Base-by-base conservation (phyloP, 2,113 vertebrate genomes). In the Amphiprion percula region DNA sequence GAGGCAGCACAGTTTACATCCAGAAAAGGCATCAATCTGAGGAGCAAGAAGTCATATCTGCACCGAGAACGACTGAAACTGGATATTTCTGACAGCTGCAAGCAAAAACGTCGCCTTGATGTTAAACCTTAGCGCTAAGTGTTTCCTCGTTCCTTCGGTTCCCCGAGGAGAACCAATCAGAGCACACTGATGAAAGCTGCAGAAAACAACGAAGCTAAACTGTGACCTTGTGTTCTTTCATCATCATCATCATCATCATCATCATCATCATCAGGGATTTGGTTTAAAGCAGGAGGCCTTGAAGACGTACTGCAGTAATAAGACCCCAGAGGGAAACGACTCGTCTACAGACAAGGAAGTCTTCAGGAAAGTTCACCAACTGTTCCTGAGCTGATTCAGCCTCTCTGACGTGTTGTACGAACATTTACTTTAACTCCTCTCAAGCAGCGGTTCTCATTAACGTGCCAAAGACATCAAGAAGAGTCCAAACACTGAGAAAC, bases 151-250 rank as follows among this genome's bases (percentile, higher is more conserved):
- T 87, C 79, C 82, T 76, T 26, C 11, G 67, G 70, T 33, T 75
- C 88, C 55, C 80, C 16, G 1, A 71, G 69, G 85, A 77, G 50
- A 84, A 50, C 79, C 87, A 87, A 83, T 79, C 83, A 85, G 71
- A 81, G 65, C 28, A 16, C 81, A 56, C 2, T 83, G 83, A 89
- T 87, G 84, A 88, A 90, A 87, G 89, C 74, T 23, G 69, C 14
- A 49, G 64, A 37, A 68, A 74, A 83, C 82, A 60, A 8, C 37
- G 11, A 79, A 24, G 54, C 68, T 56, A 60, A 59, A 39, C 28
- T 30, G 2, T 71, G 74, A 78, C 69, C 86, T 64, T 70, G 63
- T 23, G 30, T 11, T 58, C 88, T 83, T 79, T 88, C 81, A 79
- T 79, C 72, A 39, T 68, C 52, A 16, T 15, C 69, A 69, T 86